These are phyloP conservation scores for Scelioninae gen. 1 DNA, from an alignment of 2,888 invertebrate genomes.

Conservation along the genomic window DNA sequence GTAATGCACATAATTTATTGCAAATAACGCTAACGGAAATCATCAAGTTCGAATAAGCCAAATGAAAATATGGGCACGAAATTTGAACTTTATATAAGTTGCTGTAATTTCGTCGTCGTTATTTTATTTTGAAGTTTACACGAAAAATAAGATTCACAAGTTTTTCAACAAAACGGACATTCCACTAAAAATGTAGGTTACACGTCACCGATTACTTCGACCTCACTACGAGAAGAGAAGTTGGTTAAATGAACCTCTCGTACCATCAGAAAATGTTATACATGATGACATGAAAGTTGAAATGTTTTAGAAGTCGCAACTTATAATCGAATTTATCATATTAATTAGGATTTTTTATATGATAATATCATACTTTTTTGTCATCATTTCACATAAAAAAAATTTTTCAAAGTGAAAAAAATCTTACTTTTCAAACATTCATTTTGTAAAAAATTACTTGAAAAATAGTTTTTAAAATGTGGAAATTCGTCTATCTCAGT, in stretches of 20 bases:
- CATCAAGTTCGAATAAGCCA: not conserved
- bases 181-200: conserved; percentile 65
- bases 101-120: not conserved
- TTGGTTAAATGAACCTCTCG: conserved; percentile 62
- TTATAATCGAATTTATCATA: too few relatives aligned
- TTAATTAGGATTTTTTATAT: too few relatives aligned
- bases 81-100: conserved; percentile 6
- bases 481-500: too few relatives aligned
- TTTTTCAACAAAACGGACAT: conserved; percentile 40
- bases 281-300: conserved; percentile 37
- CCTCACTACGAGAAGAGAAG: conserved; percentile 54
- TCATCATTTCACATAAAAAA: too few relatives aligned
- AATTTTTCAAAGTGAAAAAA: too few relatives aligned
- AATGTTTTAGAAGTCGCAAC: conserved; percentile 27
- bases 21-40: not conserved
- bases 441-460: too few relatives aligned
- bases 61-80: conserved; percentile 10
- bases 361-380: too few relatives aligned
- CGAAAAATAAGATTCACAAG: conserved; percentile 28
- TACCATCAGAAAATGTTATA: conserved; percentile 51
- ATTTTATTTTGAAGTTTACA: not conserved
- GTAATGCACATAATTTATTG: not conserved
- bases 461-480: too few relatives aligned
- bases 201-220: conserved; percentile 61
- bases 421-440: too few relatives aligned